Evolutionary conservation across 2,888 invertebrate species (phyloP).

Genomic region (Cepaea hortensis): DNA sequence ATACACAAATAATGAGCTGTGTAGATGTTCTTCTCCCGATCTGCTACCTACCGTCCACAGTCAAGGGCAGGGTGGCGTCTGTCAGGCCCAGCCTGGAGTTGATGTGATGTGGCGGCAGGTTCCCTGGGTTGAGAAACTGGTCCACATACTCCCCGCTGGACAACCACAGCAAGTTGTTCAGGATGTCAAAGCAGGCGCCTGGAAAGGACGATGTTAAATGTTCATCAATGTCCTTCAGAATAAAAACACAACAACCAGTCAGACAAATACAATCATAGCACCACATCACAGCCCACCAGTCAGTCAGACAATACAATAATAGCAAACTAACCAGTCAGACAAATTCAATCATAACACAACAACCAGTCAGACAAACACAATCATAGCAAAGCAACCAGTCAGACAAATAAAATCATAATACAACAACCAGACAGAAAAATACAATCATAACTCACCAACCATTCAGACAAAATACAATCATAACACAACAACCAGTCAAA

Average conservation of each 20-base stretch:
- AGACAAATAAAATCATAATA: no score
- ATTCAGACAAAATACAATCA: no score
- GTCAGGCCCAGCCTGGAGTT: slow-evolving; percentile 61
- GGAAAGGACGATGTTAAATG: slow-evolving; percentile 2
- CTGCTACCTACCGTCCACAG: background rate
- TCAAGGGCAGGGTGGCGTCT: slow-evolving; percentile 21
- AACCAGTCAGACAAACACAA: no score
- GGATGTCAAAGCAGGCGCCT: slow-evolving; percentile 74
- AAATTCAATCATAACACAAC: no score
- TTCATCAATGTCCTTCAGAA: background rate
- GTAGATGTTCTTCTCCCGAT: no score
- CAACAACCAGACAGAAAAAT: no score
- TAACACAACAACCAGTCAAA: no score
- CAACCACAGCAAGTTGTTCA: slow-evolving; percentile 75
- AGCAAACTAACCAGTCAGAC: no score
- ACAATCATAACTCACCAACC: no score
- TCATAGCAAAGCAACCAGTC: no score
- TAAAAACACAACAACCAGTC: background rate
- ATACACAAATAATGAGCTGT: no score
- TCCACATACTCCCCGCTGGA: slow-evolving; percentile 75
- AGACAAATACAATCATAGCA: background rate
- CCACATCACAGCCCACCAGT: background rate
- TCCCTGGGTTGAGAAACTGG: slow-evolving; percentile 75
- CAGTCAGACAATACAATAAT: no score
- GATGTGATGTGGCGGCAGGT: slow-evolving; percentile 73